Conservation (phyloP, 2,888 invertebrate species). For the Stratiomys singularior region DNA sequence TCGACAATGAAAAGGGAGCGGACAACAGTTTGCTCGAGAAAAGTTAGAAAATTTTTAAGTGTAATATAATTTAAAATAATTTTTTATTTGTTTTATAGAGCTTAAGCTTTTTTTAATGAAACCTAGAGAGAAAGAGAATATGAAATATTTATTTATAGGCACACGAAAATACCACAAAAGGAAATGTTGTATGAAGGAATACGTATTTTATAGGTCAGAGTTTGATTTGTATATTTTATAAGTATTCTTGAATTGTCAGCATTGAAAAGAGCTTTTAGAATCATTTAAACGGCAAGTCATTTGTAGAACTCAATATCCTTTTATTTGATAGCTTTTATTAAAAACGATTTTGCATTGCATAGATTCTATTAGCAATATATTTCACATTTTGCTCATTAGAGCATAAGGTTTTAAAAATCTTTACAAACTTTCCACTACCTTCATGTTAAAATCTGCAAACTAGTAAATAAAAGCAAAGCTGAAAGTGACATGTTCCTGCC, state of each 20-base stretch:
- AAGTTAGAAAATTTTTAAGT: constrained; percentile 26
- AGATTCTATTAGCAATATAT: too few species aligned
- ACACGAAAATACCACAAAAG: neutral
- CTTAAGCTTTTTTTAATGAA: constrained; percentile 37
- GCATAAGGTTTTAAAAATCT: too few species aligned
- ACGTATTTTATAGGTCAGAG: neutral
- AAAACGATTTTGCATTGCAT: too few species aligned
- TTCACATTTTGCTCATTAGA: neutral
- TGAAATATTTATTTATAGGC: constrained; percentile 40
- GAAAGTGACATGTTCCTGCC: too few species aligned
- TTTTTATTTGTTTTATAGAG: constrained; percentile 33
- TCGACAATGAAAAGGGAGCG: constrained; percentile 8
- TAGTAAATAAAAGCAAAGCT: too few species aligned
- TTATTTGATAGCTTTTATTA: too few species aligned
- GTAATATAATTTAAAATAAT: constrained; percentile 21
- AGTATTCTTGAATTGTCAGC: too few species aligned
- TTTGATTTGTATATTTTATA: constrained; percentile 10
- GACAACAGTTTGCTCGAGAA: constrained; percentile 48
- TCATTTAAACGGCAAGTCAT: too few species aligned
- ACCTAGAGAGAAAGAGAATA: neutral
- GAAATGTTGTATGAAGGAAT: constrained; percentile 18
- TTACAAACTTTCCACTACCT: too few species aligned
- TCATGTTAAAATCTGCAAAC: too few species aligned
- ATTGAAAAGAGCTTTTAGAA: too few species aligned
- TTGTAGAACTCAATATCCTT: too few species aligned